Conservation (phyloP, 2,113 vertebrate species). For the Sylvicapra grimmia region DNA sequence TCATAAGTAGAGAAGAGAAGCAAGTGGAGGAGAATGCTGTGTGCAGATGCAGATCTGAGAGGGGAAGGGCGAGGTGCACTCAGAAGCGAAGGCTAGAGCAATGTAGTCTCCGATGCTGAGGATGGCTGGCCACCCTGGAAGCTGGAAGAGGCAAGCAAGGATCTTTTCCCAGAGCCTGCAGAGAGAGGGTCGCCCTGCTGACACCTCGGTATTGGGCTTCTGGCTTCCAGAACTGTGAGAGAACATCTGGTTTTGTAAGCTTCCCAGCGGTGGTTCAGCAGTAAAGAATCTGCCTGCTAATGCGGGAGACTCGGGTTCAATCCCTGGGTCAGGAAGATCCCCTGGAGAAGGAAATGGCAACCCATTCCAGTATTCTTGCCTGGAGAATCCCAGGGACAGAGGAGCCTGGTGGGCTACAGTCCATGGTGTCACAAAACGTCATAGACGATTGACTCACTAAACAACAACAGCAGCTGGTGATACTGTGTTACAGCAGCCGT, state of each 20-base stretch:
- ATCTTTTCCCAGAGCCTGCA: not conserved
- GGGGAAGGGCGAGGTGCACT: not conserved
- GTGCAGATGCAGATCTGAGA: not conserved
- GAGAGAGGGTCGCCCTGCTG: not conserved
- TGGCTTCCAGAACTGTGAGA: not conserved
- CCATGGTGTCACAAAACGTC: not conserved
- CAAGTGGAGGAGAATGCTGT: not conserved
- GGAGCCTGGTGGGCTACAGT: not conserved
- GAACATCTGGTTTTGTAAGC: not conserved
- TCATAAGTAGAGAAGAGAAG: not conserved
- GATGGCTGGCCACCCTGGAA: fast-evolving
- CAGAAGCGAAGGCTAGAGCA: fast-evolving
- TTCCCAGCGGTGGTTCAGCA: not conserved
- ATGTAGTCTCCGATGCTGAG: fast-evolving
- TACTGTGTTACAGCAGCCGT: too few relatives aligned
- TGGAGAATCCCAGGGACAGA: not conserved
- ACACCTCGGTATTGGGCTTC: not conserved
- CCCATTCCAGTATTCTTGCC: not conserved
- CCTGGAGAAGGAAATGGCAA: not conserved
- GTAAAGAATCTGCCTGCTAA: not conserved
- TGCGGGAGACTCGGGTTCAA: not conserved
- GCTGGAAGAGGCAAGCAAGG: not conserved
- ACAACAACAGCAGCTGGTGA: not conserved
- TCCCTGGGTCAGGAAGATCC: not conserved
- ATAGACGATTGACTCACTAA: not conserved